A percentile compares a stretch with the other conserved stretches of the same genome.
Evolutionary conservation across 2,888 invertebrate species (phyloP).

Genomic region (Pammene fasciana): DNA sequence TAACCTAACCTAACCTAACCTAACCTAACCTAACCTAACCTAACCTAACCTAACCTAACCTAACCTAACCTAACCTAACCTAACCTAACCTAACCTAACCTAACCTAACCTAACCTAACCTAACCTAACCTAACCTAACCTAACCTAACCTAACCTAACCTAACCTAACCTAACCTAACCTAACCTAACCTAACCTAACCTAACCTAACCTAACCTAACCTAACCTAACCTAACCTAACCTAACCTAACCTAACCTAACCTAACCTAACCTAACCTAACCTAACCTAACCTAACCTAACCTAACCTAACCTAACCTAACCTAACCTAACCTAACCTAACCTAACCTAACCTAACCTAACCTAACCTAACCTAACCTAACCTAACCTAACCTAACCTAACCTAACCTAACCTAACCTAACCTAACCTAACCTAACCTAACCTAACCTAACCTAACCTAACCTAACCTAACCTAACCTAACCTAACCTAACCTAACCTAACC

Average conservation of each 20-base stretch:
- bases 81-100: too few relatives aligned
- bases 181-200: conserved; percentile 11
- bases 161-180: conserved; percentile 22
- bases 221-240: conserved; percentile 11
- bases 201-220: conserved; percentile 15
- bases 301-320: too few relatives aligned
- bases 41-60: conserved; percentile 11
- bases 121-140: not conserved
- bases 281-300: conserved; percentile 11
- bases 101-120: conserved; percentile 1
- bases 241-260: conserved; percentile 11
- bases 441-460: conserved; percentile 40
- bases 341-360: conserved; percentile 3
- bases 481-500: conserved; percentile 40
- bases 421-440: conserved; percentile 35
- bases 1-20: conserved; percentile 10
- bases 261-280: conserved; percentile 30
- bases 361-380: conserved; percentile 23
- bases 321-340: too few relatives aligned
- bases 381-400: not conserved
- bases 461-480: conserved; percentile 40
- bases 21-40: conserved; percentile 16
- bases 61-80: conserved; percentile 3
- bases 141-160: conserved; percentile 16
- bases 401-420: conserved; percentile 30